phyloP scores from a whole-genome alignment of 2,797 vertebrate species.

The Linurgus olivaceus region DNA sequence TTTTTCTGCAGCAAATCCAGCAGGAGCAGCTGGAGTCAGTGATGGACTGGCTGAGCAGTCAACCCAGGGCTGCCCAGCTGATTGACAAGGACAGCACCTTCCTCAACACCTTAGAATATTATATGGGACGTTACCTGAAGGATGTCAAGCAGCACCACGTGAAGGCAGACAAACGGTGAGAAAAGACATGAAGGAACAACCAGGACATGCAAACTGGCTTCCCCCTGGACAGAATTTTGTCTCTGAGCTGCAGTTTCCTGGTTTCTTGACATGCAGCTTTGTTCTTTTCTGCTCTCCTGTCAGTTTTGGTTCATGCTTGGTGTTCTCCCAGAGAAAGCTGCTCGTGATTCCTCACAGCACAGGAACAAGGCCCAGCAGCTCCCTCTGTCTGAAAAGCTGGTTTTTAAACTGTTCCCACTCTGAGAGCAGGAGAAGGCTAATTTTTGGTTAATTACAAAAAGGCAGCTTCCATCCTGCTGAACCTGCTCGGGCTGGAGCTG shows the following conservation, averaged over 20 bases:
- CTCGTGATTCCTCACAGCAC: not conserved
- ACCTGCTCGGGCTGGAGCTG: not conserved
- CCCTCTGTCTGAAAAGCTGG: not conserved
- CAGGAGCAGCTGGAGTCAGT: constrained; percentile 92
- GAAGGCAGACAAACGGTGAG: constrained; percentile 94
- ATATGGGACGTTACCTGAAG: constrained; percentile 91
- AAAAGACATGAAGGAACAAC: not conserved
- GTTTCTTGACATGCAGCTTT: not conserved
- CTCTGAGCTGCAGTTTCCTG: not conserved
- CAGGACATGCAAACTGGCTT: not conserved
- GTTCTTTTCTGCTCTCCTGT: not conserved
- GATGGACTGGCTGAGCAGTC: constrained; percentile 94
- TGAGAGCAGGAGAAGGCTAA: not conserved
- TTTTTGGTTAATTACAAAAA: not conserved
- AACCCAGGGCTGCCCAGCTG: constrained; percentile 94
- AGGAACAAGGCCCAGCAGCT: not conserved
- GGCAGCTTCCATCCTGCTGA: not conserved
- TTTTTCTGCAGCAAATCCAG: constrained; percentile 85
- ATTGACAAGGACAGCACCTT: constrained; percentile 94
- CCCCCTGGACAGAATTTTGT: not conserved
- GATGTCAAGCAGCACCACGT: constrained; percentile 93
- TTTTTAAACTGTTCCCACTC: not conserved
- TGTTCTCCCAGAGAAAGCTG: not conserved
- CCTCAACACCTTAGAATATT: constrained; percentile 92
- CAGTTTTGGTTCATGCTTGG: not conserved